Conservation (phyloP, 1,140 invertebrate species). For the Periplaneta americana region DNA sequence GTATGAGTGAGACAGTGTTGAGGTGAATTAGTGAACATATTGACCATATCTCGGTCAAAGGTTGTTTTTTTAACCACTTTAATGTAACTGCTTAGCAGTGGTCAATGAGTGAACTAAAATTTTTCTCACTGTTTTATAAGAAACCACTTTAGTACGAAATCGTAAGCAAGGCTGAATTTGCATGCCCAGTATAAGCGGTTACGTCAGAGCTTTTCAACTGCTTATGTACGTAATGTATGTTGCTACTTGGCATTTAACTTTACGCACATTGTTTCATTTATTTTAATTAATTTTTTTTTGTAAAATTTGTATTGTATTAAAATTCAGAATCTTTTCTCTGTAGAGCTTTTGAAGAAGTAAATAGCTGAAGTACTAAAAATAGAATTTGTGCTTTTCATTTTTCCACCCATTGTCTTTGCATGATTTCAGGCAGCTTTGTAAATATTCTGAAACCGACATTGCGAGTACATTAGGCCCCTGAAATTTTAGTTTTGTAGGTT, state of each 20-base stretch:
- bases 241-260: constrained; percentile 15
- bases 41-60: not conserved
- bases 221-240: constrained; percentile 10
- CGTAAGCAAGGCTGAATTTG: constrained; percentile 2
- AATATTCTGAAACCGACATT: constrained; percentile 13
- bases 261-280: constrained; percentile 14
- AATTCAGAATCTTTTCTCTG: constrained; percentile 14
- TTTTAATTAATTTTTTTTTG: constrained; percentile 14
- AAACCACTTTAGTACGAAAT: not conserved
- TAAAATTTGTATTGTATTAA: constrained; percentile 22
- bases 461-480: constrained; percentile 19
- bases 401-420: constrained; percentile 19
- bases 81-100: not conserved
- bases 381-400: constrained; percentile 20
- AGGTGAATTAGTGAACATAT: not conserved
- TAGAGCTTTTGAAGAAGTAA: constrained; percentile 21
- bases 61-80: not conserved
- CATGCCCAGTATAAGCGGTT: constrained; percentile 3
- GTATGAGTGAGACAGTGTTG: constrained; percentile 2
- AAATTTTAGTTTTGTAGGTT: constrained; percentile 11
- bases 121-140: not conserved
- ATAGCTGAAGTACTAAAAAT: constrained; percentile 14
- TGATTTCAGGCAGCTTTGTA: constrained; percentile 22
- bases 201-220: constrained; percentile 1
- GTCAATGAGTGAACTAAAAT: not conserved